A percentile compares a stretch with the other conserved stretches of the same genome.
phyloP scores from a whole-genome alignment of 2,113 vertebrate genomes.

The Sturnus vulgaris region DNA sequence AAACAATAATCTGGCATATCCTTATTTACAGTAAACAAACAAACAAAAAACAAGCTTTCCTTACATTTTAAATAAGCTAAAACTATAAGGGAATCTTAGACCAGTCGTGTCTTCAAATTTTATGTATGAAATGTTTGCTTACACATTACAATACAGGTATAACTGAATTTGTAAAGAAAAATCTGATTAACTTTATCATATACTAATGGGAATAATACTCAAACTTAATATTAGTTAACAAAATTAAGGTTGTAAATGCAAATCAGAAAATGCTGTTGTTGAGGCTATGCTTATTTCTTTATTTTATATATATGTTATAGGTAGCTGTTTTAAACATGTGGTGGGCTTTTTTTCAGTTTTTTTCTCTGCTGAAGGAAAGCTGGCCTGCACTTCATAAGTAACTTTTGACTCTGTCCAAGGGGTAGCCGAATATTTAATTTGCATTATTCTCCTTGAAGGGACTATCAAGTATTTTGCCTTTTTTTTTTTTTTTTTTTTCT shows the following conservation, averaged over 20 bases:
- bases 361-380: background rate
- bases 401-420: background rate
- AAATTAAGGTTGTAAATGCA: background rate
- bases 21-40: background rate
- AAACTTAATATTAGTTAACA: background rate
- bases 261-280: background rate
- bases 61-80: background rate
- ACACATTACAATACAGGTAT: background rate
- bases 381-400: background rate
- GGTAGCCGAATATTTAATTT: background rate
- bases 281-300: background rate
- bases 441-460: background rate
- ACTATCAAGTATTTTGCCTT: background rate
- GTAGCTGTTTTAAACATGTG: background rate
- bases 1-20: background rate
- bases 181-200: background rate
- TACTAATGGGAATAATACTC: background rate
- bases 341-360: fast-evolving
- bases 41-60: background rate
- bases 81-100: background rate
- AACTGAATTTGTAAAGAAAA: background rate
- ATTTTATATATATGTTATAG: background rate
- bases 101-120: background rate
- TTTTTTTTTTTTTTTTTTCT: background rate
- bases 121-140: background rate